Percentiles rank a stretch among this genome's conserved stretches.
Evolutionary conservation across 2,113 vertebrate genomes (phyloP).

Genomic region (Chitala chitala): DNA sequence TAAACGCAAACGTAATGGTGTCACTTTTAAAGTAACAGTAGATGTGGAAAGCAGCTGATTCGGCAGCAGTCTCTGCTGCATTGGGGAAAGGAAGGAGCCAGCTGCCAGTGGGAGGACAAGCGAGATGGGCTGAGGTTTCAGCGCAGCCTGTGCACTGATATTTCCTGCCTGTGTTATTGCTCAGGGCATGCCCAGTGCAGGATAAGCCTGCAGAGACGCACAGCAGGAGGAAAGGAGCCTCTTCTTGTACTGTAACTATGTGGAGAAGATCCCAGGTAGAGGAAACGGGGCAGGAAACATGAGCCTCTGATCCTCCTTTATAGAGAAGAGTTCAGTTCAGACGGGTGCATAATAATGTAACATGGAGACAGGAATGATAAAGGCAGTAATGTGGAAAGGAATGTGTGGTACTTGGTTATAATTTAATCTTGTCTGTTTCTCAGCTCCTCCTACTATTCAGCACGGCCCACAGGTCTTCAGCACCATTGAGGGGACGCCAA

Average conservation of each 20-base stretch:
- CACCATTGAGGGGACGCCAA: conserved; percentile 79
- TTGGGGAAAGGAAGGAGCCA: background rate
- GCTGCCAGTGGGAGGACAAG: background rate
- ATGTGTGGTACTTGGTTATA: background rate
- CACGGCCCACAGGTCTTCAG: conserved; percentile 90
- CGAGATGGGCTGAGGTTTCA: background rate
- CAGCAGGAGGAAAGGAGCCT: too few species aligned
- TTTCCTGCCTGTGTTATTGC: conserved; percentile 16
- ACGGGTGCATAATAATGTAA: background rate
- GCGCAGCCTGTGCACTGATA: background rate
- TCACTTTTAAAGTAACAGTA: background rate
- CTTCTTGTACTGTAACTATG: background rate
- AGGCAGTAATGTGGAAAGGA: background rate
- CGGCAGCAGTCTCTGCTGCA: background rate
- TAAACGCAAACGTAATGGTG: background rate
- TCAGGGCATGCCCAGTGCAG: background rate
- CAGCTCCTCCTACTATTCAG: conserved; percentile 87
- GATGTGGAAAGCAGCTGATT: background rate
- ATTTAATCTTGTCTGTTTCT: conserved; percentile 16
- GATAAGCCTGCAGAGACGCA: background rate
- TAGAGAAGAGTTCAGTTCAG: background rate
- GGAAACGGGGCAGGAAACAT: background rate
- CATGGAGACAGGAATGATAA: background rate
- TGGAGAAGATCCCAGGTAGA: background rate
- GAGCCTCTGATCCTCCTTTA: background rate